Conservation (phyloP, 2,797 vertebrate genomes). For the Scomberomorus guttatus region DNA sequence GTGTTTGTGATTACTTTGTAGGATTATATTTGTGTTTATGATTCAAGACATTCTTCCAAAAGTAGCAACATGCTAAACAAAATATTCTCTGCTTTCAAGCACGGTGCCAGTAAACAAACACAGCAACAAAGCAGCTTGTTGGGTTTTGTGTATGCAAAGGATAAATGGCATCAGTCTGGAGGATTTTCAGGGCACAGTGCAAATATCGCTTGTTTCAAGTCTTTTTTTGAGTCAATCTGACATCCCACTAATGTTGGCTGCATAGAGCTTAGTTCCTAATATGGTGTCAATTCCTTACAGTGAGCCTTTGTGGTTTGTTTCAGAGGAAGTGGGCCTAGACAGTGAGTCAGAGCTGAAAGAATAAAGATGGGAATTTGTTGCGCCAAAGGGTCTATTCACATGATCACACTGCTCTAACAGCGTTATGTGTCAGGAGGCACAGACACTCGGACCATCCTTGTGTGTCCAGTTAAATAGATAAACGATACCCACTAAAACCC, state of each 20-base stretch:
- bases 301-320: slow-evolving; percentile 64
- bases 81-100: slow-evolving; percentile 50
- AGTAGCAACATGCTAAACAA: slow-evolving; percentile 42
- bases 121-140: slow-evolving; percentile 40
- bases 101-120: slow-evolving; percentile 52
- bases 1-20: slow-evolving; percentile 42
- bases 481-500: slow-evolving; percentile 22
- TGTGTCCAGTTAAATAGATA: slow-evolving; percentile 56
- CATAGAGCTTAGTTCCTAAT: slow-evolving; percentile 56
- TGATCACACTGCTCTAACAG: slow-evolving; percentile 28
- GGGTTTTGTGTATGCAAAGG: slow-evolving; percentile 31
- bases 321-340: slow-evolving; percentile 67
- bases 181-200: slow-evolving; percentile 33
- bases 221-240: slow-evolving; percentile 54
- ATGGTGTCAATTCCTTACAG: slow-evolving; percentile 65
- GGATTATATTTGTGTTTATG: slow-evolving; percentile 43
- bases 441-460: slow-evolving; percentile 23
- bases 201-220: slow-evolving; percentile 49
- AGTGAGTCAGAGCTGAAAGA: slow-evolving; percentile 69
- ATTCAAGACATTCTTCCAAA: slow-evolving; percentile 38
- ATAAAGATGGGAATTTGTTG: slow-evolving; percentile 44
- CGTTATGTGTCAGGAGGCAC: slow-evolving; percentile 21
- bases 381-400: slow-evolving; percentile 47
- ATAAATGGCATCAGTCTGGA: slow-evolving; percentile 40
- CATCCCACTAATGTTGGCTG: slow-evolving; percentile 45